Evolutionary conservation across 2,888 invertebrate genomes (phyloP), one percentile per base, ranked within the genome.

Genomic region (Standfussiana lucernea): DNA sequence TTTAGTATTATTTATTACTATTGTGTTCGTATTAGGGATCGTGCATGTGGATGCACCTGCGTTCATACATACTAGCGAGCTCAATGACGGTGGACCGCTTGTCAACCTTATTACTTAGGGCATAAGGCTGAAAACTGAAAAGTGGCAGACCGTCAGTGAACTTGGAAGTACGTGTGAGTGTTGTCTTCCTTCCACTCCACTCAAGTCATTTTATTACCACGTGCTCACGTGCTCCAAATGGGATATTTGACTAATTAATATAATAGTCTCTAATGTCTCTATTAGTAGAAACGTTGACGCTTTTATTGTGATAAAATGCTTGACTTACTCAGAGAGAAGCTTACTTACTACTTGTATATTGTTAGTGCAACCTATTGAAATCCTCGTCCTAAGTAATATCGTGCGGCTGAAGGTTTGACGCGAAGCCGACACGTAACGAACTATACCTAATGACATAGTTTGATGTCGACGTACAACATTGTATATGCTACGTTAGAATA

Each of bases 1-100:
- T 87, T 32, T 59, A 10, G 64, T 66, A 50, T 62, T 66, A 90
- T 91, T 92, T 90, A 91, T 89, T 89, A 86, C 80, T 83, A 89
- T 90, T 89, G 87, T 88, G 82, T 84, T 84, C 73, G 37, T 72
- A 47, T 40, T 56, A 53, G 64, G 56, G 61, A 24, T 73, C 50
- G 28, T 50, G 21, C 7, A 37, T 82, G 35, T 50, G 69, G 50
- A 83, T 62, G 69, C 42, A 70, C 32, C 61, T 72, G 56, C 50
- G 35, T 24, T 47, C 32, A 80, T 50, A 61, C 37, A 42, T n/a
- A n/a, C n/a, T n/a, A n/a, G n/a, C n/a, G n/a, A n/a, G n/a, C n/a
- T n/a, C n/a, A n/a, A n/a, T n/a, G n/a, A n/a, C n/a, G n/a, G n/a
- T n/a, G n/a, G n/a, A n/a, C n/a, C n/a, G n/a, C n/a, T n/a, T n/a